Evolutionary conservation across 2,797 vertebrate species (phyloP).

Genomic region (Somateria mollissima): DNA sequence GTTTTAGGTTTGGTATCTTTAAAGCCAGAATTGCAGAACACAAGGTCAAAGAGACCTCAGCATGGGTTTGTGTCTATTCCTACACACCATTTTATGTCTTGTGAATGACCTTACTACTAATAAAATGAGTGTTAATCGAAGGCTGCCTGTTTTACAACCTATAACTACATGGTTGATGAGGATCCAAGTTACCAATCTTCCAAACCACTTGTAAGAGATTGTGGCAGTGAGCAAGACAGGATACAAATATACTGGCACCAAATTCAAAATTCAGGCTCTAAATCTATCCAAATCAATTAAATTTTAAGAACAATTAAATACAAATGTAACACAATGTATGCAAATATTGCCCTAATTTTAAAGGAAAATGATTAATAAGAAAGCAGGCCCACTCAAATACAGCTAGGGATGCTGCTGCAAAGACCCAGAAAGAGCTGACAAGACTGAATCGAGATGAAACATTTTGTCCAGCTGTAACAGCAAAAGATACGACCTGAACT

Average conservation of each 20-base stretch:
- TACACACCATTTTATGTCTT: not conserved
- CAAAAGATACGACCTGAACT: not conserved
- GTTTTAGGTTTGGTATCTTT: not conserved
- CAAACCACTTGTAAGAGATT: not conserved
- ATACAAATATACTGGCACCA: not conserved
- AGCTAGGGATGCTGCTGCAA: not conserved
- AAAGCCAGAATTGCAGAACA: not conserved
- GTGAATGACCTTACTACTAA: not conserved
- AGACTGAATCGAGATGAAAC: not conserved
- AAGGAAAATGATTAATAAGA: not conserved
- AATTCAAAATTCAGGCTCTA: not conserved
- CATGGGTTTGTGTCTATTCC: not conserved
- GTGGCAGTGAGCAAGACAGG: not conserved
- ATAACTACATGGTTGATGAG: not conserved
- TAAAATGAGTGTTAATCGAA: not conserved
- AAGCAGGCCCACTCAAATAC: conserved; percentile 19
- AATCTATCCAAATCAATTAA: not conserved
- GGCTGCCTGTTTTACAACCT: not conserved
- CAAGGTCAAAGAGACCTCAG: not conserved
- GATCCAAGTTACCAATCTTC: not conserved
- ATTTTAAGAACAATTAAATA: not conserved
- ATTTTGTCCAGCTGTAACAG: not conserved
- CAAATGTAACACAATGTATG: conserved; percentile 11
- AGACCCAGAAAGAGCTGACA: not conserved
- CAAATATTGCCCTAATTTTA: conserved; percentile 47